Percentiles rank a stretch among this genome's conserved stretches.
Evolutionary conservation across 2,888 invertebrate species (phyloP).

Genomic region (Acholoe squamosa): DNA sequence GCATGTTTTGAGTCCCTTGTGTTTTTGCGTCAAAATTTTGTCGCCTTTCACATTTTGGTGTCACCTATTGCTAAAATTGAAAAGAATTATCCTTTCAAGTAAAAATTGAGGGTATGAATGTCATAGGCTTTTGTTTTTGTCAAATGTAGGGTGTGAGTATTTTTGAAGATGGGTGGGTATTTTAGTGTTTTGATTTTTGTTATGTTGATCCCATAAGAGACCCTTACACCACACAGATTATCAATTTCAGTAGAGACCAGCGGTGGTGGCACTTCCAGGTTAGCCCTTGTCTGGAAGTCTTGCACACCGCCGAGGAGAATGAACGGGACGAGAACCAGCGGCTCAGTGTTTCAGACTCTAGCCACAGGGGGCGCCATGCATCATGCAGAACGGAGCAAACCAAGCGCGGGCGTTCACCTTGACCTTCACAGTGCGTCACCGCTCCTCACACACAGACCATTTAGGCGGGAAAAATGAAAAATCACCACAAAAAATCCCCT

Average conservation of each 20-base stretch:
- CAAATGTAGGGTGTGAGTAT: conserved; percentile 9
- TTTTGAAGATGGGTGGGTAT: conserved; percentile 18
- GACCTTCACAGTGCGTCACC: conserved; percentile 52
- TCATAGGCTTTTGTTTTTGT: neutral
- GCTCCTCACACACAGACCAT: conserved; percentile 48
- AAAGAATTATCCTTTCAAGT: neutral
- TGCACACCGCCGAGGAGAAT: conserved; percentile 39
- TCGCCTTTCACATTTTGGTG: neutral
- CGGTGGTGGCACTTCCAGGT: conserved; percentile 31
- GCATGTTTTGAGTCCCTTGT: neutral
- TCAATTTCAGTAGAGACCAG: neutral
- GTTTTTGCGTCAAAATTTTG: neutral
- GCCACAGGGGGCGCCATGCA: conserved; percentile 60
- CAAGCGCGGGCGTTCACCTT: conserved; percentile 61
- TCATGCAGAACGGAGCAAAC: conserved; percentile 63
- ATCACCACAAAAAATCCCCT: neutral
- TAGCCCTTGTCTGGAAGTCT: neutral
- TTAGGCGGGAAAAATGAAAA: neutral
- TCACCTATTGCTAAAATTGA: neutral
- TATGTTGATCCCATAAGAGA: neutral
- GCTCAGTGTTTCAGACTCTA: conserved; percentile 41
- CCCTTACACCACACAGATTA: conserved; percentile 39
- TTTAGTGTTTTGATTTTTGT: neutral
- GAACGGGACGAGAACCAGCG: neutral
- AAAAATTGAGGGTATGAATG: neutral